A percentile compares a stretch with the other conserved stretches of the same genome.
Conservation (phyloP, 2,888 invertebrate species). For the Axea sp. region DNA sequence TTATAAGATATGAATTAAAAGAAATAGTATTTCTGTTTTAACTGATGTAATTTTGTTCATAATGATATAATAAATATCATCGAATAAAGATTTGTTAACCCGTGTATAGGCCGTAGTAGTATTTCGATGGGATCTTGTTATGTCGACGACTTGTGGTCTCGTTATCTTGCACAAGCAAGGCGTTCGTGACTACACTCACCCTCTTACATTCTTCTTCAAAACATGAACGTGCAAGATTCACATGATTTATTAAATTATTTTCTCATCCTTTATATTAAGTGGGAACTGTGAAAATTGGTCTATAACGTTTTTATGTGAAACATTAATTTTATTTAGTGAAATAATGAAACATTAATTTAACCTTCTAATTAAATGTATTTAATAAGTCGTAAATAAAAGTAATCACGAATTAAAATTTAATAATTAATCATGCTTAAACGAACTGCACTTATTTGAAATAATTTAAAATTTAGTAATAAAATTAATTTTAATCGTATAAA, state of each 20-base stretch:
- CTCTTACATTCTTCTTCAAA: conserved; percentile 44
- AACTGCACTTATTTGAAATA: no score
- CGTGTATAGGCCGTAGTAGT: conserved; percentile 37
- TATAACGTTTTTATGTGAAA: neutral
- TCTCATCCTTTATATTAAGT: conserved; percentile 48
- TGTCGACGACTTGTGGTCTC: conserved; percentile 68
- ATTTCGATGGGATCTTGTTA: conserved; percentile 69
- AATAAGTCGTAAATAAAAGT: no score
- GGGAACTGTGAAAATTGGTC: conserved; percentile 29
- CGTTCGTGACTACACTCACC: conserved; percentile 46
- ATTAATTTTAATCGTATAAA: no score
- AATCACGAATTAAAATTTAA: no score
- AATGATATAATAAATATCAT: conserved; percentile 49
- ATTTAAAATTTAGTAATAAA: no score
- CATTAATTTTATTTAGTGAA: no score
- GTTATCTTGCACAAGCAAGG: conserved; percentile 67
- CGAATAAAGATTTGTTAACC: conserved; percentile 63
- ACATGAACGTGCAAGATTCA: conserved; percentile 30
- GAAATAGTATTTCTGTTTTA: no score
- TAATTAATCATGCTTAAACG: no score
- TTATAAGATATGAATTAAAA: neutral
- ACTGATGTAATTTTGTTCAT: conserved; percentile 35
- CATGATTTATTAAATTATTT: conserved; percentile 66
- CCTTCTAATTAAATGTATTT: no score
- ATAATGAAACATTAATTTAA: no score